Conservation (phyloP, 1,140 invertebrate genomes). For the Apis mellifera region DNA sequence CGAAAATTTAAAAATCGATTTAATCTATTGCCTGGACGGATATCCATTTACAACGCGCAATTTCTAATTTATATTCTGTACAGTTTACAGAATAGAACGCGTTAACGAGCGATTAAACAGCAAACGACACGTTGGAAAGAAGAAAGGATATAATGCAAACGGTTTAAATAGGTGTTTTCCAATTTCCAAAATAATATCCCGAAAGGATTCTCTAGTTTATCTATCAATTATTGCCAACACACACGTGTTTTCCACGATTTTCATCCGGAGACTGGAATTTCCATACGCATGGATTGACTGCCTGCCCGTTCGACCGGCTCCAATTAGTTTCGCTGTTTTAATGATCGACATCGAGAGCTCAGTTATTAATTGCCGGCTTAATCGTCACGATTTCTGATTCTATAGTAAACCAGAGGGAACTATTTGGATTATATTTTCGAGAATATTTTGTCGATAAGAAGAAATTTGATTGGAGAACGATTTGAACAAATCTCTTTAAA, state of each 20-base stretch:
- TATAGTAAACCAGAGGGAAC: constrained; percentile 19
- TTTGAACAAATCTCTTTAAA: neutral
- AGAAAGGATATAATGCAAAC: no score
- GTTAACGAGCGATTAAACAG: neutral
- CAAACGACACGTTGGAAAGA: neutral
- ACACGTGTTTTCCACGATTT: constrained; percentile 10
- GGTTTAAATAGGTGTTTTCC: no score
- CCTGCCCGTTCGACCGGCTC: constrained; percentile 50
- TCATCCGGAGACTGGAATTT: constrained; percentile 26
- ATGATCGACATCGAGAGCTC: constrained; percentile 29
- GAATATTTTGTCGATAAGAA: neutral
- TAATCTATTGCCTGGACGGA: neutral
- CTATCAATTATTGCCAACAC: neutral
- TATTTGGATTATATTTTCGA: constrained; percentile 38
- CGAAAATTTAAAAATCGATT: neutral
- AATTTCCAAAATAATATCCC: neutral
- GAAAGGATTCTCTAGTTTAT: neutral
- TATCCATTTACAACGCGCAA: no score
- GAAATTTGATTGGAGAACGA: neutral
- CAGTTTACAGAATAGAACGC: neutral
- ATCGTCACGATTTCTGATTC: constrained; percentile 23
- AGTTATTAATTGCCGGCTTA: constrained; percentile 48
- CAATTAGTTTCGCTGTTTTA: constrained; percentile 60
- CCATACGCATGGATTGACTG: constrained; percentile 37
- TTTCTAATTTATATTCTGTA: neutral